Conservation (phyloP, 23 tunicate species). For the Clavelina lepadiformis region DNA sequence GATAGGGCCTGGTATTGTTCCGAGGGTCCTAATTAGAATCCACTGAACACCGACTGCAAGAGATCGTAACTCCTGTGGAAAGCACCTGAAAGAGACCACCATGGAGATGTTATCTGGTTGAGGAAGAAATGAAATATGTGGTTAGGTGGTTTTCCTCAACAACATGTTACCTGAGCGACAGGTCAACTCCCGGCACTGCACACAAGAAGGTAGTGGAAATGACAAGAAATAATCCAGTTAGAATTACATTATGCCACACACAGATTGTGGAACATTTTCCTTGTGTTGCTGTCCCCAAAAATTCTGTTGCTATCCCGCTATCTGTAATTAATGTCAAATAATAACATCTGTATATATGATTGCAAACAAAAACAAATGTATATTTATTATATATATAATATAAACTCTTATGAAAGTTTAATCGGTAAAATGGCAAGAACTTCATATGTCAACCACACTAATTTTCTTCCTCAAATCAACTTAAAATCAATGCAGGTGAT, state of each 20-base stretch:
- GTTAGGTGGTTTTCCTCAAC: neutral
- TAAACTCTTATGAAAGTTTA: too few relatives aligned
- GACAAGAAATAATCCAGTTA: slow-evolving; percentile 57
- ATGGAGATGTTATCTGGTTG: neutral
- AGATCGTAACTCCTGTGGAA: slow-evolving; percentile 59
- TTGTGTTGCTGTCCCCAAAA: slow-evolving; percentile 9
- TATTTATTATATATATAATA: too few relatives aligned
- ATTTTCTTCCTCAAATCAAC: too few relatives aligned
- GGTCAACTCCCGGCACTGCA: slow-evolving; percentile 77
- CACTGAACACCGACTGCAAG: slow-evolving; percentile 90
- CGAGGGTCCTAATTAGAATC: slow-evolving; percentile 79
- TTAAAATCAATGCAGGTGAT: too few relatives aligned
- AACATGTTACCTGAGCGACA: slow-evolving; percentile 55
- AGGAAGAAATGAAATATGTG: neutral
- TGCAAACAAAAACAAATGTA: too few relatives aligned
- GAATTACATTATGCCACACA: slow-evolving; percentile 53
- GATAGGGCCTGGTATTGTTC: slow-evolving; percentile 94
- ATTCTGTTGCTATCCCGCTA: too few relatives aligned
- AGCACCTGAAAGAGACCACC: slow-evolving; percentile 72
- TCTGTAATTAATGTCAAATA: neutral
- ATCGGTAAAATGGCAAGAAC: too few relatives aligned
- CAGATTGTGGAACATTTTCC: slow-evolving; percentile 57
- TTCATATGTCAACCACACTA: too few relatives aligned
- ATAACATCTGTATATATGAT: neutral
- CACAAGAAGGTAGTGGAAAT: slow-evolving; percentile 75